A percentile compares a stretch with the other conserved stretches of the same genome.
phyloP scores from a whole-genome alignment of 2,888 invertebrate genomes.

The Crematogaster levior region DNA sequence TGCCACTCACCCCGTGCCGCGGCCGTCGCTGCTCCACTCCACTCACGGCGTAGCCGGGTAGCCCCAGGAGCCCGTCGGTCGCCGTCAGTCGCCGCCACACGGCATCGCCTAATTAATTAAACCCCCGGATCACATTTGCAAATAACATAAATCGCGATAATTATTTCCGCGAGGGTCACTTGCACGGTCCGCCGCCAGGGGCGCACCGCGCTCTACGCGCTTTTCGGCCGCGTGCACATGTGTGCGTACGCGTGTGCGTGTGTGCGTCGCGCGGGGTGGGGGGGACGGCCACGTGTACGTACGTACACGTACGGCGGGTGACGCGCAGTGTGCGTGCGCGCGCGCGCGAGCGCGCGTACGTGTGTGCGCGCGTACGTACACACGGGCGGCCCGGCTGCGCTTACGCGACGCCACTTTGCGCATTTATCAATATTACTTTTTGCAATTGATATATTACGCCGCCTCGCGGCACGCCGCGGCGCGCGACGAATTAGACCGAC shows the following conservation, averaged over 20 bases:
- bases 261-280: too few species aligned
- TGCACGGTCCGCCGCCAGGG: conserved; percentile 73
- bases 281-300: not conserved
- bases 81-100: conserved; percentile 65
- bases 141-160: conserved; percentile 81
- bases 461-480: conserved; percentile 16
- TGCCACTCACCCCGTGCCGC: conserved; percentile 71
- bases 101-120: conserved; percentile 73
- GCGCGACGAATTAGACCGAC: conserved; percentile 17
- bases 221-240: conserved; percentile 59
- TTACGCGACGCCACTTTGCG: conserved; percentile 76
- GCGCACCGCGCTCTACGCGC: conserved; percentile 67
- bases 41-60: conserved; percentile 64
- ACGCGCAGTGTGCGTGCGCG: too few species aligned
- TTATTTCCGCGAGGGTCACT: conserved; percentile 79
- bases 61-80: conserved; percentile 57
- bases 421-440: conserved; percentile 77
- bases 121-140: conserved; percentile 77
- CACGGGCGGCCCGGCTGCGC: conserved; percentile 55
- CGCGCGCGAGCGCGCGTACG: conserved; percentile 10
- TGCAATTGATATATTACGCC: conserved; percentile 63
- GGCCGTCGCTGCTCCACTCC: conserved; percentile 70
- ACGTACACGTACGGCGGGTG: not conserved
- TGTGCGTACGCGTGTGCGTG: not conserved
- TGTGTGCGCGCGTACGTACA: conserved; percentile 35